Base-by-base conservation (phyloP, 2,797 vertebrate genomes). In the Coregonus suidteri region DNA sequence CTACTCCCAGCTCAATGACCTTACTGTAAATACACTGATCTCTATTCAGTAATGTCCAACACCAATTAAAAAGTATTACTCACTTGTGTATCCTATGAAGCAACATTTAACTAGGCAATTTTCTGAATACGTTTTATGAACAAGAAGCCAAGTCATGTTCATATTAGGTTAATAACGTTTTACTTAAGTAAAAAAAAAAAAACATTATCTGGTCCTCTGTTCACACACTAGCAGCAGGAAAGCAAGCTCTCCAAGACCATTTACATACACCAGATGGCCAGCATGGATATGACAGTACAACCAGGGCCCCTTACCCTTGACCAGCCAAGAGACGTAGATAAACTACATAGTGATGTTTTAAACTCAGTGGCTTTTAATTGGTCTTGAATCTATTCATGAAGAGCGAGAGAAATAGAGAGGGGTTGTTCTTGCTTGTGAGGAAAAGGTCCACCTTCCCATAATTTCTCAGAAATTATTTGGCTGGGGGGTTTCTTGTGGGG, bases 341-440 rank as follows among this genome's bases (percentile, higher is more conserved):
- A 69, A 37, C 15, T 37, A 37, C 16, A 41, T 69, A 20, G 6
- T 18, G 4, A 67, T 15, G 25, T 6, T 56, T 56, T 16, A n/a
- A 56, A 56, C 54, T 56, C 54, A 6, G n/a, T 18, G 34, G 66
- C 13, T 67, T 67, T 34, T 7, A 18, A 67, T 35, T 35, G 25
- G 30, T 67, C 65, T 67, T 31, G 65, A 34, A 31, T 66, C 13
- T 7, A 66, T 34, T 31, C 4, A 34, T 16, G 15, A 15, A 3
- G 31, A 34, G 1, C 4, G 64, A 34, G 30, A 67, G 15, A 34
- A 67, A 9, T 6, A 11, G 37, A 20, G n/a, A 82, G 71, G 25
- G 25, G 25, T 25, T 74, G 56, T 76, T 74, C 79, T 76, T 77
- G 79, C 77, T 53, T 76, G 67, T 68, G 72, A 83, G 65, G 56